Conservation (phyloP, 2,888 invertebrate genomes). For the Leptinotarsa rubiginosa region DNA sequence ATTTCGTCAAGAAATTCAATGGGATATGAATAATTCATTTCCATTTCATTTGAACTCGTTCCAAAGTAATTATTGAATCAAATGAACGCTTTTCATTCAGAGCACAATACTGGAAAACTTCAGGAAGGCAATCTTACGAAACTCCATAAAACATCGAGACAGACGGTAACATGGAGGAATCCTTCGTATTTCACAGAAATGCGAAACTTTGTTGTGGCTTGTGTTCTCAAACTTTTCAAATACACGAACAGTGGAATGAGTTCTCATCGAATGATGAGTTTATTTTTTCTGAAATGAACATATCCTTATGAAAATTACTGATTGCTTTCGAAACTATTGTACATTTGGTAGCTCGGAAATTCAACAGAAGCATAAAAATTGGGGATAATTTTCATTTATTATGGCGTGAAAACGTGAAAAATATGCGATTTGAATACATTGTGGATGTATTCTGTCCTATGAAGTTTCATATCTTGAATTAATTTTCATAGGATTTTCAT, state of each 20-base stretch:
- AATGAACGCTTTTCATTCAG: neutral
- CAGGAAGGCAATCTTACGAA: neutral
- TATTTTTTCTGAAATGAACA: too few species aligned
- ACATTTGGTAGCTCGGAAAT: too few species aligned
- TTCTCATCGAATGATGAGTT: neutral
- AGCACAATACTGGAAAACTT: neutral
- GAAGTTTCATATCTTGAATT: too few species aligned
- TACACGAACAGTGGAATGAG: neutral
- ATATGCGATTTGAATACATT: too few species aligned
- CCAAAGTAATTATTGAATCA: conserved; percentile 2
- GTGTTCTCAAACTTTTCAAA: neutral
- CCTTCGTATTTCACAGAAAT: neutral
- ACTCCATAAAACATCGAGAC: neutral
- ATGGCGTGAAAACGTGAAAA: too few species aligned
- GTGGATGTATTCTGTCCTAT: too few species aligned
- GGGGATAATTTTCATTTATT: too few species aligned
- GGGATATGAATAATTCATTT: neutral
- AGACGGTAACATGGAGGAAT: neutral
- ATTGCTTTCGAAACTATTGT: too few species aligned
- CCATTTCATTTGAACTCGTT: conserved; percentile 1
- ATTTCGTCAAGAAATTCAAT: neutral
- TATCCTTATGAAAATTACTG: too few species aligned
- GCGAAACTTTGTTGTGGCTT: neutral
- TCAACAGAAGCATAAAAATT: too few species aligned
- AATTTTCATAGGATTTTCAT: too few species aligned